Evolutionary conservation across 37 sponge, comb jelly and placozoan species (phyloP), one percentile per base, ranked within the genome.

Genomic region (Spongia lamella): DNA sequence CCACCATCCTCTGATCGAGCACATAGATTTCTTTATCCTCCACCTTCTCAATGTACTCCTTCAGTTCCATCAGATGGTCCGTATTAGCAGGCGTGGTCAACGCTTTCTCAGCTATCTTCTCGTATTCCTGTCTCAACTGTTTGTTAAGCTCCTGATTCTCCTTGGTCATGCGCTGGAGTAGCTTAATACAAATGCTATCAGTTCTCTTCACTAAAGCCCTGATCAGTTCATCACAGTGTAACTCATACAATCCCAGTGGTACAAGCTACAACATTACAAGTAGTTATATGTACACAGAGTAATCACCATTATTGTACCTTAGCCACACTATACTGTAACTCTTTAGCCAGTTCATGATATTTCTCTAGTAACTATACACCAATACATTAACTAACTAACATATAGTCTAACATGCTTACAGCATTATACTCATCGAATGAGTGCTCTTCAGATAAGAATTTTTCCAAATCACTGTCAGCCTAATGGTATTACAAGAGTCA

Each of bases 1-100:
- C 68, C 0, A 80, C 11, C 68, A 98, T 75, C 50, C 73, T 67
- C 25, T 79, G 84, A 51, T 89, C 93, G 68, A 97, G 49, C 22
- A 75, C 86, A 17, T 66, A 63, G 9, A 94, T 31, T 20, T 58
- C 69, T 47, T 82, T 81, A 15, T 76, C 75, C 43, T 70, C 61
- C 15, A 85, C 89, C n/a, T 84, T 86, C 54, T 74, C 70, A 31
- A 97, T 76, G 63, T 58, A 90, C 64, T 90, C 90, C 78, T 87
- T 93, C 70, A 97, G 64, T 37, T 93, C 94, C 84, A 93, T 85
- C 35, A 97, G 85, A 58, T 97, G 88, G 58, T 90, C 86, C 1
- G 97, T 97, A 75, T 86, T 66, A 38, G 82, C 67, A 33, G 97
- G 97, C 5, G 94, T 90, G 30, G 86, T 90, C 61, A 97, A 68